These are phyloP conservation scores for Silurus asotus DNA, from an alignment of 2,113 vertebrate genomes.

Conservation along the genomic window DNA sequence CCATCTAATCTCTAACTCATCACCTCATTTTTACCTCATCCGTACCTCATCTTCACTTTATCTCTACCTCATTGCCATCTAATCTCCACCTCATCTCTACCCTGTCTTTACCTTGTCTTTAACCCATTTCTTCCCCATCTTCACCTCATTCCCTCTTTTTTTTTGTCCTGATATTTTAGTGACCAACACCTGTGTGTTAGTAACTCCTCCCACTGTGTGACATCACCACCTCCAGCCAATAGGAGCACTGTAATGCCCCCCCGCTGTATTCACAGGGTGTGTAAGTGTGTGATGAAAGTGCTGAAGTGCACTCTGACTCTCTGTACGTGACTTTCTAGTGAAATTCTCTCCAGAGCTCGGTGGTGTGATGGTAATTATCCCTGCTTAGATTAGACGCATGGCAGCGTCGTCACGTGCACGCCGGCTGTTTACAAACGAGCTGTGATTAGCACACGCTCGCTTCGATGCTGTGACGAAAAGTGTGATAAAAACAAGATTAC, in stretches of 20 bases:
- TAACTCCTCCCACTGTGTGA: neutral
- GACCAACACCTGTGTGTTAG: neutral
- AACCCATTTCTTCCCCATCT: too few relatives aligned
- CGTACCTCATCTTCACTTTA: too few relatives aligned
- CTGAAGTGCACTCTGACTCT: neutral
- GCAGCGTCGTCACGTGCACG: conserved; percentile 16
- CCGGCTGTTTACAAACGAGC: conserved; percentile 38
- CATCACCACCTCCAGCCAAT: neutral
- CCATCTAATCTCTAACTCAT: too few relatives aligned
- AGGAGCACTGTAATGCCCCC: too few relatives aligned
- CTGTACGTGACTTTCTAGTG: conserved; percentile 17
- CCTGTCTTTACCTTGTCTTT: too few relatives aligned
- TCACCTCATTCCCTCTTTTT: too few relatives aligned
- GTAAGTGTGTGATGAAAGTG: neutral
- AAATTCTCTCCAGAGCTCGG: conserved; percentile 34
- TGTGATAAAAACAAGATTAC: neutral
- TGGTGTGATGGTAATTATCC: conserved; percentile 31
- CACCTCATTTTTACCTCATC: too few relatives aligned
- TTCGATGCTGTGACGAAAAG: neutral
- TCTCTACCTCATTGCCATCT: too few relatives aligned
- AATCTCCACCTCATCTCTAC: too few relatives aligned
- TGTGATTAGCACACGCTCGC: conserved; percentile 18
- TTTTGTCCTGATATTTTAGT: too few relatives aligned
- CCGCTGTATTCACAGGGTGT: neutral
- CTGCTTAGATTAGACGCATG: conserved; percentile 47